These are phyloP conservation scores for Diceros bicornis DNA, from an alignment of 2,797 vertebrate species.

Conservation along the genomic window DNA sequence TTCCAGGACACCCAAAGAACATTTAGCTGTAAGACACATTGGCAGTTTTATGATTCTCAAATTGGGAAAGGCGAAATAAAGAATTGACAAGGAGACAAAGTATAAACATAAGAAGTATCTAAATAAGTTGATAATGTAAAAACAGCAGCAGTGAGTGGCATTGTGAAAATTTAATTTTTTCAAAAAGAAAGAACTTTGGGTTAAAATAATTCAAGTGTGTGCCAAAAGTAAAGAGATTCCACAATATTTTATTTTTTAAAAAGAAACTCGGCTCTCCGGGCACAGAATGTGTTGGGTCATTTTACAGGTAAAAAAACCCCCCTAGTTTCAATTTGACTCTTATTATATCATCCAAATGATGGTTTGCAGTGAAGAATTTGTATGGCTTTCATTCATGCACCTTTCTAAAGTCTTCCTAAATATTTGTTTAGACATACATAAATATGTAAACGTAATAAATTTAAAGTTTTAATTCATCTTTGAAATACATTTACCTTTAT, in stretches of 20 bases:
- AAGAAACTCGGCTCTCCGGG: neutral
- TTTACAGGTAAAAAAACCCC: neutral
- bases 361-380: neutral
- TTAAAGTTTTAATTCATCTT: neutral
- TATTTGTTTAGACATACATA: neutral
- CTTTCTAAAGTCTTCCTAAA: constrained; percentile 14
- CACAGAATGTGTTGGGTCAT: neutral
- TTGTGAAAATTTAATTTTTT: neutral
- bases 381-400: neutral
- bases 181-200: neutral
- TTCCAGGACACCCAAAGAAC: neutral
- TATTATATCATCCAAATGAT: neutral
- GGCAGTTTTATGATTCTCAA: neutral
- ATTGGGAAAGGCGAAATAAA: neutral
- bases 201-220: constrained; percentile 3
- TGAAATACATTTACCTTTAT: neutral
- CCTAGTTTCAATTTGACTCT: neutral
- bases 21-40: neutral
- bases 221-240: neutral
- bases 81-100: neutral
- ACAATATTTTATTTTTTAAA: neutral
- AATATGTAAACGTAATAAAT: neutral
- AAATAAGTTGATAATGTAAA: neutral
- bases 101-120: neutral
- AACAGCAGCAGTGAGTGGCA: neutral